A percentile compares a stretch with the other conserved stretches of the same genome.
Evolutionary conservation across 2,113 vertebrate genomes (phyloP).

Genomic region (Alethe castanea): DNA sequence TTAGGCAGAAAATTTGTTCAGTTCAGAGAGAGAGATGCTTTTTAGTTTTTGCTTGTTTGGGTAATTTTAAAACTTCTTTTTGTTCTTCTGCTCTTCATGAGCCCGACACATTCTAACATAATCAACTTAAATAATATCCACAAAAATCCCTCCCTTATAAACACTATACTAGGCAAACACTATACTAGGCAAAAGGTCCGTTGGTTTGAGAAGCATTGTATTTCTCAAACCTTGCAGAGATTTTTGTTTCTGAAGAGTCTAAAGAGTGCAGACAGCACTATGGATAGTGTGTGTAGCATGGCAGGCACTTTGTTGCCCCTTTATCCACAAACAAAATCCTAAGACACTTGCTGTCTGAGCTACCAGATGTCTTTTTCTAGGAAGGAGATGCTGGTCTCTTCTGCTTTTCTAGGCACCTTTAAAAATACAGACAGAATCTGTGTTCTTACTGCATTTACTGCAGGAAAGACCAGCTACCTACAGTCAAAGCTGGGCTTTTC

Average conservation of each 20-base stretch:
- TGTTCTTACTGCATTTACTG: neutral
- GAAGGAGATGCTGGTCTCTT: neutral
- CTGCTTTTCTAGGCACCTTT: neutral
- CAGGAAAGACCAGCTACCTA: neutral
- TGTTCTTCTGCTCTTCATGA: neutral
- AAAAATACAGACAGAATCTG: neutral
- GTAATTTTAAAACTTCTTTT: neutral
- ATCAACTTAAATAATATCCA: neutral
- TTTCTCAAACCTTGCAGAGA: neutral
- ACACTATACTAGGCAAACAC: neutral
- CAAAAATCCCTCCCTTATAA: rapidly evolving
- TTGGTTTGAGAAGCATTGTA: neutral
- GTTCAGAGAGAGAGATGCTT: neutral
- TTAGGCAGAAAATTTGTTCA: neutral
- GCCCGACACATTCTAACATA: neutral
- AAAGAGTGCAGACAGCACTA: neutral
- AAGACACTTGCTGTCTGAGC: neutral
- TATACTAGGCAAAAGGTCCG: neutral
- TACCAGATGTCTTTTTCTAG: neutral
- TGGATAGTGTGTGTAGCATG: rapidly evolving
- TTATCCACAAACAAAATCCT: neutral
- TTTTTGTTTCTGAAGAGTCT: neutral
- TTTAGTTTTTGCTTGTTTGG: neutral
- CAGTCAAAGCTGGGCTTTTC: neutral
- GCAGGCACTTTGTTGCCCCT: neutral